Conservation (phyloP, 2,797 vertebrate genomes). For the Cyprinodon diabolis region DNA sequence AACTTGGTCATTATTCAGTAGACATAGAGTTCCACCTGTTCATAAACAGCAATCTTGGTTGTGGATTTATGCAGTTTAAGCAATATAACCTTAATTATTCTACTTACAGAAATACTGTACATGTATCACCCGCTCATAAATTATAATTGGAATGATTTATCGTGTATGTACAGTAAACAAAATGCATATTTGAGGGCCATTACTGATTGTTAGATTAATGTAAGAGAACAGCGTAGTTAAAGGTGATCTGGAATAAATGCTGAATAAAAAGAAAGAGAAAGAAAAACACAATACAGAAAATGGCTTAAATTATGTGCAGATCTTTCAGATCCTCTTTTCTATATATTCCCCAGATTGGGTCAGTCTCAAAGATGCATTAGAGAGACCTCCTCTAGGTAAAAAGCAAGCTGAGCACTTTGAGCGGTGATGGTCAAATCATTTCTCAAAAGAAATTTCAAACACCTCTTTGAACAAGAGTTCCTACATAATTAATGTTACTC, state of each 20-base stretch:
- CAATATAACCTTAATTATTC: neutral
- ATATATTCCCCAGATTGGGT: neutral
- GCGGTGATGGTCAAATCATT: constrained; percentile 35
- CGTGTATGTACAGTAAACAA: too few relatives aligned
- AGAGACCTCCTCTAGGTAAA: neutral
- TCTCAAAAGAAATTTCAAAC: constrained; percentile 46
- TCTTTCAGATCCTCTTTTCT: neutral
- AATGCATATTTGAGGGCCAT: too few relatives aligned
- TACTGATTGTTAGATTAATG: too few relatives aligned
- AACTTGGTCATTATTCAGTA: constrained; percentile 33
- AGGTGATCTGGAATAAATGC: neutral
- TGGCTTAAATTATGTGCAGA: neutral
- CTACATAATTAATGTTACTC: constrained; percentile 55
- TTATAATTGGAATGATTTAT: too few relatives aligned
- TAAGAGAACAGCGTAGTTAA: neutral
- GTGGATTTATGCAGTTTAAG: neutral
- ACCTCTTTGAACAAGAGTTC: constrained; percentile 33
- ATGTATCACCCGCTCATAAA: too few relatives aligned
- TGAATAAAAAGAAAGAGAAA: neutral
- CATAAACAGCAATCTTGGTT: constrained; percentile 10
- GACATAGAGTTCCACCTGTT: constrained; percentile 16
- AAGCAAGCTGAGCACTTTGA: neutral
- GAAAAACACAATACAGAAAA: neutral
- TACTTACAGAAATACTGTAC: too few relatives aligned
- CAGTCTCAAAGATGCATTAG: neutral